Evolutionary conservation across 2,113 vertebrate genomes (phyloP), one percentile per base, ranked within the genome.

Genomic region (Myrmecophaga tridactyla): DNA sequence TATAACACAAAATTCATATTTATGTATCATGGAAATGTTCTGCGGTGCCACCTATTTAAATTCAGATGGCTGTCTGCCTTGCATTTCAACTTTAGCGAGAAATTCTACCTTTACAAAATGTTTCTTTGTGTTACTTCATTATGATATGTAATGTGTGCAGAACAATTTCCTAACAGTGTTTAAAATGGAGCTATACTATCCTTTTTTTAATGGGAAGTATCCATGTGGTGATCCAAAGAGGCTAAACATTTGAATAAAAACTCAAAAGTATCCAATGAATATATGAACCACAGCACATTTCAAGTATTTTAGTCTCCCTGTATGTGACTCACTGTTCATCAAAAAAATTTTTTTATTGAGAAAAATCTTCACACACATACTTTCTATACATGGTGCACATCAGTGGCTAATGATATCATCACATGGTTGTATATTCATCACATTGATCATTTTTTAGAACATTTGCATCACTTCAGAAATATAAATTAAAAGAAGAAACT

Each of bases 21-120:
- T 95, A 72, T 91, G 20, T 91, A 85, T 78, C 85, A 60, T 65
- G 31, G 69, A 78, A 95, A 72, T 86, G 36, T 96, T 95, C 89
- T 89, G 58, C 39, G 83, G 27, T 87, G 86, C 85, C 90, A 88
- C 96, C 96, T 97, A 85, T 96, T 94, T 90, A 93, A 94, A 96
- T 70, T 89, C 65, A 94, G 91, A 87, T 8, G 10, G 92, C 69
- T 90, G 70, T 93, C 70, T 92, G 77, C 88, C 80, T 96, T 69
- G n/a, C 82, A 93, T 95, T 96, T 96, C 90, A 78, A 67, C 90
- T 90, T 97, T 63, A 87, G 46, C 70, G 53, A 95, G 43, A 96
- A 95, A 91, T 77, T 80, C 83, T 91, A 9, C 83, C n/a, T 92
- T 89, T 76, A 80, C 78, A 89, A 91, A 58, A 90, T 65, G 21